Base-by-base conservation (phyloP, 2,888 invertebrate genomes). In the Dolichomitus sp. region DNA sequence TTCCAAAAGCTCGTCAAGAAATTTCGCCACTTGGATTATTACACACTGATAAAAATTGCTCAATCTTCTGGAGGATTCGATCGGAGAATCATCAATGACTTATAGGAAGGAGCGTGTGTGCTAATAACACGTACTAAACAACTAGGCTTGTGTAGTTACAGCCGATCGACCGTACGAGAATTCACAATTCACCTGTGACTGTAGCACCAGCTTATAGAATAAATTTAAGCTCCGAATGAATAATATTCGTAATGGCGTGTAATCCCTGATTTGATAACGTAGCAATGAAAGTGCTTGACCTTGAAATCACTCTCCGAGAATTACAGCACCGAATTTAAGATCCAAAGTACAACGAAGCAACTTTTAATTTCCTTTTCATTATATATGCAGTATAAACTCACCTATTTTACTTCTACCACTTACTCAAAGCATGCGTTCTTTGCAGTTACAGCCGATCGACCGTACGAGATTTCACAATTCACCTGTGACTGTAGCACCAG, bases 281-380 rank as follows among this genome's bases (percentile, higher is more conserved):
- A 63, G 74, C 63, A 69, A 23, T 2, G 2, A 23, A 23, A 54
- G 50, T 69, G 80, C 54, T 63, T 54, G 63, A 74, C 74, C 68
- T 75, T 80, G 63, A 37, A 52, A 27, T 52, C 17, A 65, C 45
- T 33, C 40, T 42, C 2, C 12, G 52, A 40, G 14, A 23, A 69
- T 68, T 52, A 68, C 17, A 48, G 27, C n/a, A 42, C 42, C 12
- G 27, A 59, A 17, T 61, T 63, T 74, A 23, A 23, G 2, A 23
- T 23, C n/a, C 61, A 57, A n/a, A 30, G 33, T n/a, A 33, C 12
- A 27, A 19, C 12, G n/a, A 59, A n/a, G 17, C n/a, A 2, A 23
- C 23, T 1, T 23, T 23, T 23, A 23, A 23, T 23, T 23, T 23
- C 23, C 2, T 23, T 23, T 23, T 23, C 2, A 23, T 23, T 23